Evolutionary conservation across 1,140 invertebrate genomes (phyloP).

Genomic region (Lucilia cuprina): DNA sequence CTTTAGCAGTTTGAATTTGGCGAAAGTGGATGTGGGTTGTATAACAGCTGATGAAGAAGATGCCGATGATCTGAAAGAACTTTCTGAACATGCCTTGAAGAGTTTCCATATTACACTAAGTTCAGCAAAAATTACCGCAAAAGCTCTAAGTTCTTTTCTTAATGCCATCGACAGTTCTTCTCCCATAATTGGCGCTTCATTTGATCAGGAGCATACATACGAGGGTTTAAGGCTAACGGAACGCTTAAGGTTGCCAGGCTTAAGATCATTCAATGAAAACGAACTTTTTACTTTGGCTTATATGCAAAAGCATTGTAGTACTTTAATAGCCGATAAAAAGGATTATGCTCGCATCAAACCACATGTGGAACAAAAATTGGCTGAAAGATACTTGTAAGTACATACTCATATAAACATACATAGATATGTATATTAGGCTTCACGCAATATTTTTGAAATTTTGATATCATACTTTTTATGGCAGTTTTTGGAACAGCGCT

Average conservation of each 20-base stretch:
- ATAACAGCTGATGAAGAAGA: constrained; percentile 48
- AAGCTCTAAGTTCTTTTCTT: constrained; percentile 52
- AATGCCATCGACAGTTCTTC: constrained; percentile 51
- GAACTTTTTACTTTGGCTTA: constrained; percentile 57
- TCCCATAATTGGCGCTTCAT: constrained; percentile 53
- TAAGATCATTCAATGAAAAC: constrained; percentile 57
- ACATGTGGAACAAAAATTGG: constrained; percentile 54
- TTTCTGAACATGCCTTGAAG: constrained; percentile 50
- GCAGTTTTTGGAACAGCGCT: too few species aligned
- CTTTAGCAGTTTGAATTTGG: constrained; percentile 46
- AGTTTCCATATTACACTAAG: constrained; percentile 57
- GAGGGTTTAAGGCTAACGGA: constrained; percentile 51
- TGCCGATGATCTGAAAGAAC: constrained; percentile 45
- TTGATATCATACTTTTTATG: too few species aligned
- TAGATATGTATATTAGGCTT: background rate
- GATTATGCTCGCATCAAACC: constrained; percentile 59
- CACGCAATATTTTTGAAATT: too few species aligned
- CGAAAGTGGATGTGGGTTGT: constrained; percentile 51
- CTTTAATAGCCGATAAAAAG: constrained; percentile 53
- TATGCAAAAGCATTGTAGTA: constrained; percentile 60
- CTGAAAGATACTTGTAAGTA: constrained; percentile 55
- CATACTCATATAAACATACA: too few species aligned
- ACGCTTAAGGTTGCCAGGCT: constrained; percentile 49
- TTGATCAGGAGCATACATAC: constrained; percentile 53
- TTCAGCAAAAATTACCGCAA: constrained; percentile 52